Percentiles rank a stretch among this genome's conserved stretches.
phyloP scores from a whole-genome alignment of 1,140 invertebrate genomes.

The Aphelenchoides besseyi region DNA sequence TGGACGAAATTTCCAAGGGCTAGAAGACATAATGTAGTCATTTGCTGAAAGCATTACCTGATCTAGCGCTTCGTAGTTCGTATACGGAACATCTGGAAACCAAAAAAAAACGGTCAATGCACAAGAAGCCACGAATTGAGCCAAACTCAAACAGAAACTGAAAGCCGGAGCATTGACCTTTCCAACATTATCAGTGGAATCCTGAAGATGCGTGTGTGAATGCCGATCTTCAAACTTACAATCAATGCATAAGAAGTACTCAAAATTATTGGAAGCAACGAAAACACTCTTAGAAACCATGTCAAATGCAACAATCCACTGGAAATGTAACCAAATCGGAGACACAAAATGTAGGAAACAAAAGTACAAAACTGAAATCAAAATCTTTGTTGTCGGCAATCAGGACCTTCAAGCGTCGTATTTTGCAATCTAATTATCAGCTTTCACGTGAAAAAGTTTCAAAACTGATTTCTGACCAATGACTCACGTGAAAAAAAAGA shows the following conservation, averaged over 20 bases:
- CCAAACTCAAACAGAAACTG: not conserved
- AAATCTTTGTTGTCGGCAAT: not conserved
- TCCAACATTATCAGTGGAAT: not conserved
- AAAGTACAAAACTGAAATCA: not conserved
- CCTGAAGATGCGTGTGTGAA: not conserved
- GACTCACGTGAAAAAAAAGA: not conserved
- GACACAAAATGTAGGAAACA: not conserved
- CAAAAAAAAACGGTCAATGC: not conserved
- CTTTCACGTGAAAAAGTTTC: not conserved
- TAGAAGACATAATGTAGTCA: not conserved
- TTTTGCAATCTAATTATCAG: not conserved
- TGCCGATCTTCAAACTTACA: not conserved
- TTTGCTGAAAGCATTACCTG: not conserved
- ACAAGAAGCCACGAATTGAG: slow-evolving; percentile 8
- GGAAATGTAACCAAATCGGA: not conserved
- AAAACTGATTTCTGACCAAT: not conserved
- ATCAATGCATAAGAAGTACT: not conserved
- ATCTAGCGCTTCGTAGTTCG: not conserved
- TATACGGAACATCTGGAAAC: not conserved
- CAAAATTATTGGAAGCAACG: slow-evolving; percentile 3
- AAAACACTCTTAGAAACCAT: not conserved
- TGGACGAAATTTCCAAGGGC: no score
- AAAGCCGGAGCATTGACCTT: not conserved
- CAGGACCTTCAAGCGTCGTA: no score
- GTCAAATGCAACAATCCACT: not conserved